Evolutionary conservation across 2,797 vertebrate species (phyloP).

Genomic region (Crenuchus spilurus): DNA sequence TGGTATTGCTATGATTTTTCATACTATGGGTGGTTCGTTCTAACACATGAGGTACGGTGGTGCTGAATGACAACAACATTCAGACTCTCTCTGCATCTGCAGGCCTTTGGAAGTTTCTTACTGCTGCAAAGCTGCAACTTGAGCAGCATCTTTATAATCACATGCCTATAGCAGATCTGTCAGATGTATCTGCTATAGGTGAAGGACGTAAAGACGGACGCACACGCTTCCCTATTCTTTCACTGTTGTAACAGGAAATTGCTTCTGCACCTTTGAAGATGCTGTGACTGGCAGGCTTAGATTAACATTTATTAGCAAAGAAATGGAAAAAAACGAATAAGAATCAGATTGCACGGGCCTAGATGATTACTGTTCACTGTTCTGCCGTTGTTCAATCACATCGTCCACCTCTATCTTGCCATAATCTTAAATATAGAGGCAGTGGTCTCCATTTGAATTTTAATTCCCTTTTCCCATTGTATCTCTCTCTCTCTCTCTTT

Average conservation of each 20-base stretch:
- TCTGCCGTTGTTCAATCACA: not conserved
- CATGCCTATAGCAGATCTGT: not conserved
- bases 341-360: not conserved
- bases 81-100: not conserved
- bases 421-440: constrained; percentile 13
- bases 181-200: too few relatives aligned
- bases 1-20: too few relatives aligned
- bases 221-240: not conserved
- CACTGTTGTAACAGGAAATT: not conserved
- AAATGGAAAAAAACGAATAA: not conserved
- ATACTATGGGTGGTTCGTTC: not conserved
- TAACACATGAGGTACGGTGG: not conserved
- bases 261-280: not conserved
- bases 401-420: not conserved
- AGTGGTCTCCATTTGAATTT: not conserved
- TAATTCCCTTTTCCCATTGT: constrained; percentile 7
- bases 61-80: not conserved
- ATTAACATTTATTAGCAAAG: constrained; percentile 3
- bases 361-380: not conserved
- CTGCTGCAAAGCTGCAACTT: not conserved
- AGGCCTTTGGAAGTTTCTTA: not conserved
- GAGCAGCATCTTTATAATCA: not conserved
- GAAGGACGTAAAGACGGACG: not conserved
- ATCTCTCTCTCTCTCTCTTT: not conserved
- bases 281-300: not conserved